Evolutionary conservation across 35 echinoderm and acorn worm species (phyloP), one percentile per base, ranked within the genome.

Genomic region (Chiridota heheva): DNA sequence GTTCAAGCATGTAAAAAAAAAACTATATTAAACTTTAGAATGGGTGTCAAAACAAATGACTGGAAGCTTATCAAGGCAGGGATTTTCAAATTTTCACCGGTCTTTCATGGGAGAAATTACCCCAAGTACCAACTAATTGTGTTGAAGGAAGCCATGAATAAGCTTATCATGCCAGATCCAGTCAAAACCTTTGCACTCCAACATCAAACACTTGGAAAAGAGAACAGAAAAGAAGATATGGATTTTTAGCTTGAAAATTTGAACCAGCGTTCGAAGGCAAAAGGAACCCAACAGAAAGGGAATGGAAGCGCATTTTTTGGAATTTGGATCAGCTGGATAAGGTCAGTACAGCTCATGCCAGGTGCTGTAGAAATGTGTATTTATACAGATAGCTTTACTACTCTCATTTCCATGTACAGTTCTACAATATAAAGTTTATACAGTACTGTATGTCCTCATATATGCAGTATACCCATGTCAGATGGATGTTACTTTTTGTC

Each of bases 41-140:
- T 26, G 7, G 81, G 81, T 3, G 18, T 84, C 7, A 7, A 67
- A 49, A 17, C 20, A 17, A 72, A 84, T 57, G 32, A 70, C 34
- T 28, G 30, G 25, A 28, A 34, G 13, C 10, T 84, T 38, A 62
- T 84, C 42, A 46, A 71, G 22, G 25, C 18, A 7, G 38, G 22
- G 22, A 13, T 53, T 13, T 53, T 10, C 48, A 53, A 53, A 53
- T 53, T 53, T n/a, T 43, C 82, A 2, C 67, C 67, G 13, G 73
- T 84, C 17, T 84, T 84, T 62, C 82, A 84, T 40, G 29, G 45
- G 10, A 22, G 82, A 6, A 84, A 60, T 38, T 69, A 84, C 44
- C 45, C 49, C 1, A 84, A 84, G 25, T 84, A 84, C 40, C 82
- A 84, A 38, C 45, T 36, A 38, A 84, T 84, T 44, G 82, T 73